Conservation (phyloP, 2,113 vertebrate genomes). For the Cyprinodon brontotheroides region DNA sequence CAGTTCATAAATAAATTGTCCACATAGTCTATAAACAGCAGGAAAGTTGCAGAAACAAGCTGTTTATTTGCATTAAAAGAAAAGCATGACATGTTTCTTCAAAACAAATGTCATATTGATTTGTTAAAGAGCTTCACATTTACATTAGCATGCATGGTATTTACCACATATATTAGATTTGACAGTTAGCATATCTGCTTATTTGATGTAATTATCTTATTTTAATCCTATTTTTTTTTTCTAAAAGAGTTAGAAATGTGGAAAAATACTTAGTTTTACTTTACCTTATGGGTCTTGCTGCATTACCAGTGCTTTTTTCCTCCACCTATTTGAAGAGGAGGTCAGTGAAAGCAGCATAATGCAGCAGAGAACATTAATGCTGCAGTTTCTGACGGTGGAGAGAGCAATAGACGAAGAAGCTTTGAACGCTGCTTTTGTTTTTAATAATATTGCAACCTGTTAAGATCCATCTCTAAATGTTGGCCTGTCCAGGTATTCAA, state of each 20-base stretch:
- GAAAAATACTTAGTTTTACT: conserved; percentile 1
- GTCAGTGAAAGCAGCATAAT: background rate
- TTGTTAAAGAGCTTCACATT: background rate
- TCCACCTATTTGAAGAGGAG: conserved; percentile 4
- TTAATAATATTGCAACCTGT: background rate
- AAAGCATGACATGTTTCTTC: too few species aligned
- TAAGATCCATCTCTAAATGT: background rate
- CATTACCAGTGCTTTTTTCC: background rate
- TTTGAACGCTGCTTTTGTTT: background rate
- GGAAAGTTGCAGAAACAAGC: too few species aligned
- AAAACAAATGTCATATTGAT: too few species aligned
- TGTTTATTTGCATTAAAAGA: too few species aligned
- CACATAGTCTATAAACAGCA: too few species aligned
- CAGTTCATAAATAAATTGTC: too few species aligned
- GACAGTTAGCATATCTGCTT: background rate
- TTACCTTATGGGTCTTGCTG: background rate
- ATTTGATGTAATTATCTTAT: too few species aligned
- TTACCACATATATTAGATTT: background rate
- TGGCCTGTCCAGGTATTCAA: background rate
- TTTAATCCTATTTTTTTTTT: background rate
- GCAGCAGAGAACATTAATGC: background rate
- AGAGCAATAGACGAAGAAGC: background rate
- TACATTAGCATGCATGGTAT: background rate
- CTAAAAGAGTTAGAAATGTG: background rate
- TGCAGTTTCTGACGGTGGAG: background rate